A percentile compares a stretch with the other conserved stretches of the same genome.
phyloP scores from a whole-genome alignment of 2,113 vertebrate genomes.

The Actenoides hombroni region DNA sequence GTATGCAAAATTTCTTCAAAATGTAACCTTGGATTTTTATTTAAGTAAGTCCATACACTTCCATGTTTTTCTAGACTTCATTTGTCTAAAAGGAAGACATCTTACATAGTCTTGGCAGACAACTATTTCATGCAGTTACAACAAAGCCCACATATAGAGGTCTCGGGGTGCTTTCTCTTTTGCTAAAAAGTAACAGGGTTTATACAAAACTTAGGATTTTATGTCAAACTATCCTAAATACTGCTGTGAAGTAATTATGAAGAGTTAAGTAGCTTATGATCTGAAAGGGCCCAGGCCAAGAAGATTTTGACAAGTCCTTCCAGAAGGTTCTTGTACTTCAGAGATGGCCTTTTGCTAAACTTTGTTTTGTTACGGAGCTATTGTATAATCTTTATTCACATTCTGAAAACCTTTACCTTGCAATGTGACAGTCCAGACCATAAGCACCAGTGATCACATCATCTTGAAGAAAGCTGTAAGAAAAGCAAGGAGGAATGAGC shows the following conservation, averaged over 20 bases:
- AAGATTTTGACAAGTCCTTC: not conserved
- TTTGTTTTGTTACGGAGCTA: not conserved
- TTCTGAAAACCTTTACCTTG: fast-evolving
- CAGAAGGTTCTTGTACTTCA: not conserved
- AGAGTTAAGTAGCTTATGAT: not conserved
- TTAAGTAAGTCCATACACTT: not conserved
- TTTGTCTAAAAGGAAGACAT: not conserved
- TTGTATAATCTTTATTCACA: not conserved
- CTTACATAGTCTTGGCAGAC: not conserved
- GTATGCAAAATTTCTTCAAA: not conserved
- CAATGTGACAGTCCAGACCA: not conserved
- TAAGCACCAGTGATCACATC: not conserved
- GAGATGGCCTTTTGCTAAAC: not conserved
- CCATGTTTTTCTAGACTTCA: not conserved
- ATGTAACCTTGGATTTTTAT: not conserved
- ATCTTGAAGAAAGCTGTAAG: not conserved
- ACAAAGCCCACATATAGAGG: fast-evolving
- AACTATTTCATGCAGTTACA: not conserved
- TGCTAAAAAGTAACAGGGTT: not conserved
- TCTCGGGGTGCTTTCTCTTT: not conserved
- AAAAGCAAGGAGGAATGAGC: not conserved
- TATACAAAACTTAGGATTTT: not conserved
- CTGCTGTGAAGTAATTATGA: not conserved
- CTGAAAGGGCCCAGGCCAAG: not conserved
- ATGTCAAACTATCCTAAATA: not conserved